Evolutionary conservation across 2,113 vertebrate species (phyloP), one percentile per base, ranked within the genome.

Genomic region (Corythornis cristatus): DNA sequence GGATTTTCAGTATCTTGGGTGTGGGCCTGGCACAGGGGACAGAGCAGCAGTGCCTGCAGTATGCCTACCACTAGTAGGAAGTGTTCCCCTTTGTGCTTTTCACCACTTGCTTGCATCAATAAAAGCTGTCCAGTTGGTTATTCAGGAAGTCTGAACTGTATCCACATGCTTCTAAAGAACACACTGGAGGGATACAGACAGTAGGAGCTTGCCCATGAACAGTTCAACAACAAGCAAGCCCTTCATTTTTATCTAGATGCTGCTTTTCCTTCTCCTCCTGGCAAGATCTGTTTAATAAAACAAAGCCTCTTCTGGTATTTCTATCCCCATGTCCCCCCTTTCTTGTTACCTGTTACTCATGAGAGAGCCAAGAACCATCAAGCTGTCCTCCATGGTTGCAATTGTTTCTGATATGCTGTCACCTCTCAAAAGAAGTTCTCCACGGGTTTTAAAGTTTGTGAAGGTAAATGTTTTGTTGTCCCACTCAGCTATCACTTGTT

Each of bases 401-500:
- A 99, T 99, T 80, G 98, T 97, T 97, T 99, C 99, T 9, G 99
- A 98, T 2, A 97, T 98, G 68, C 98, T 98, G 96, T 99, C 99
- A 84, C 99, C 99, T 95, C 98, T 97, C 92, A 99, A 94, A 19
- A 99, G 98, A 62, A 99, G 98, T 26, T 99, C 99, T 17, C 99
- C 99, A 1, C 99, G 98, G 22, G 97, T 98, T 97, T 99, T 99
- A 91, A 99, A 99, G 94, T 97, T 98, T 57, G 98, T 84, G 8
- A 99, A 99, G 2, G 97, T 96, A 87, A 99, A 98, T 0, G 92
- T 98, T 96, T 98, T 99, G 97, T 96, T 98, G 97, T 99, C 98
- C 99, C 99, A 99, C 67, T 99, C 99, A 8, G 97, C 97, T 21
- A 99, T 98, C 88, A 99, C 98, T 94, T 99, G 99, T 94, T 99